A percentile compares a stretch with the other conserved stretches of the same genome.
Evolutionary conservation across 1,140 invertebrate species (phyloP).

Genomic region (Anadara kagoshimensis): DNA sequence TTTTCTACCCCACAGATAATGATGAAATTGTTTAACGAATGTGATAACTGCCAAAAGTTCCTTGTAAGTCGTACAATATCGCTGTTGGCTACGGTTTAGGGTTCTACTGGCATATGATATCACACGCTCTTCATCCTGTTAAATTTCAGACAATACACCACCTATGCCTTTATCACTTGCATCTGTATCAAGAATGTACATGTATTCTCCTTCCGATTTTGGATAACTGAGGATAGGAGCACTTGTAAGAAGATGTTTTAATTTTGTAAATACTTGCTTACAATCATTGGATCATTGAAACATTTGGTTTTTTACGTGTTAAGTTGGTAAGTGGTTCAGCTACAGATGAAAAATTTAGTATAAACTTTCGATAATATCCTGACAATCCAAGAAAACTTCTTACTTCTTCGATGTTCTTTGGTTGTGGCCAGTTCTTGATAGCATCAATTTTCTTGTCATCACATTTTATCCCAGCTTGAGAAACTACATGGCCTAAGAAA

Average conservation of each 20-base stretch:
- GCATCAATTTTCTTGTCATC: conserved; percentile 61
- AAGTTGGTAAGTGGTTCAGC: conserved; percentile 5
- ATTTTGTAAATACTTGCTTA: not conserved
- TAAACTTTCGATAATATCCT: conserved; percentile 58
- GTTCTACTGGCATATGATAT: not conserved
- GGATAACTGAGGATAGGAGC: conserved; percentile 14
- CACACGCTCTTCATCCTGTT: not conserved
- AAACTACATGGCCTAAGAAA: conserved; percentile 64
- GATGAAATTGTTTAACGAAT: conserved; percentile 21
- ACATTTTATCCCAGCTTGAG: conserved; percentile 44
- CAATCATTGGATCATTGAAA: conserved; percentile 6
- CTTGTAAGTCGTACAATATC: conserved; percentile 69
- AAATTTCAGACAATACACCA: conserved; percentile 1
- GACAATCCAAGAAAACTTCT: conserved; percentile 59
- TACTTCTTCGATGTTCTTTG: conserved; percentile 54
- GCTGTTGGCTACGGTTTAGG: conserved; percentile 24
- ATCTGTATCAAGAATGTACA: conserved; percentile 1
- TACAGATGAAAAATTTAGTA: conserved; percentile 35
- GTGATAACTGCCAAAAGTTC: conserved; percentile 48
- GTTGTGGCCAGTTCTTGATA: conserved; percentile 56
- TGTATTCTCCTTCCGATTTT: not conserved
- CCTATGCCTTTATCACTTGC: not conserved
- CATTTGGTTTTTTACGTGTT: not conserved
- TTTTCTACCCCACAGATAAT: conserved; percentile 1
- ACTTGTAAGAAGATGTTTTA: not conserved